Percentiles rank a stretch among this genome's conserved stretches.
These are phyloP conservation scores for Pristionchus entomophagus DNA, from an alignment of 2,888 invertebrate species.

Conservation along the genomic window DNA sequence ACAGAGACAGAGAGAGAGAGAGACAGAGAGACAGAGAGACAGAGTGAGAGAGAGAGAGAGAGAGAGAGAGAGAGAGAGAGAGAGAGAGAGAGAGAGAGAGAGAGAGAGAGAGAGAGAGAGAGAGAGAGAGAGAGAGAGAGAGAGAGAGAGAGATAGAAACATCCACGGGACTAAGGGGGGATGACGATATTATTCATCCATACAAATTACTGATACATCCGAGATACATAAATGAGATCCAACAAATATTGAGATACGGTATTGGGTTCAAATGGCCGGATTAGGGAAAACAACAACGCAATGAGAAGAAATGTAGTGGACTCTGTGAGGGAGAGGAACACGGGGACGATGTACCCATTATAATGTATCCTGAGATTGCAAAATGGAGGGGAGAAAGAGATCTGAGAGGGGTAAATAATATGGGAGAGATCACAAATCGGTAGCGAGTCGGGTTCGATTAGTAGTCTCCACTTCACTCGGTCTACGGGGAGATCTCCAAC, in stretches of 20 bases:
- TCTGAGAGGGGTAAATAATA: neutral
- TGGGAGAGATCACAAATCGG: conserved; percentile 20
- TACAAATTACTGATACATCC: neutral
- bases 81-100: neutral
- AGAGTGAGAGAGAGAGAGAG: neutral
- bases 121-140: neutral
- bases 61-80: too few species aligned
- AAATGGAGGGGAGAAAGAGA: too few species aligned
- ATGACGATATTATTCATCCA: neutral
- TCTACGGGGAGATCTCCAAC: neutral
- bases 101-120: neutral
- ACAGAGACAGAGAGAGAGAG: neutral
- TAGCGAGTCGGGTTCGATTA: neutral
- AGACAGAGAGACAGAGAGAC: conserved; percentile 1
- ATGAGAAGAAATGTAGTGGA: conserved; percentile 7
- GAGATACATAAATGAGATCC: neutral
- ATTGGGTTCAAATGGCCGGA: neutral
- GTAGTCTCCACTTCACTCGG: neutral
- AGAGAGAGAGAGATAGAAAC: neutral
- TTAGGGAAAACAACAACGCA: neutral
- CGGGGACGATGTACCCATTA: too few species aligned
- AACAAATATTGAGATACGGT: conserved; percentile 22
- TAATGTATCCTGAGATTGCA: too few species aligned
- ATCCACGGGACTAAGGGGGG: neutral
- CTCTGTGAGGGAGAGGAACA: neutral